Evolutionary conservation across 2,113 vertebrate species (phyloP).

Genomic region (Eclectus roratus): DNA sequence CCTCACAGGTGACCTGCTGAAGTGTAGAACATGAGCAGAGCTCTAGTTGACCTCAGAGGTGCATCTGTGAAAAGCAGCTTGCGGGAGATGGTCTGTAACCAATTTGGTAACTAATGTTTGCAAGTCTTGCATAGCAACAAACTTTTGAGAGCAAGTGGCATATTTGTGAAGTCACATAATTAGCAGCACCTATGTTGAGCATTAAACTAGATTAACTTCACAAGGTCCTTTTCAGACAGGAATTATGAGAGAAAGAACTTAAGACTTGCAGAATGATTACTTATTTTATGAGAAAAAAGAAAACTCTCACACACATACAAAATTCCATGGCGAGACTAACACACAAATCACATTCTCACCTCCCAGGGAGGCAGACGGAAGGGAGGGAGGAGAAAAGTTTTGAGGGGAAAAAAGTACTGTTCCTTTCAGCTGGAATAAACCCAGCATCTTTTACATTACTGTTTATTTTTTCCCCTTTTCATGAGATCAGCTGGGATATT

Average conservation of each 20-base stretch:
- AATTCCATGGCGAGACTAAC: not conserved
- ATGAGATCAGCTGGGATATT: conserved; percentile 48
- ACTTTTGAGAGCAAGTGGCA: not conserved
- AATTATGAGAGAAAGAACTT: not conserved
- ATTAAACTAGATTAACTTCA: not conserved
- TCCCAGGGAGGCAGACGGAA: not conserved
- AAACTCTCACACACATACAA: not conserved
- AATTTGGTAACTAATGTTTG: not conserved
- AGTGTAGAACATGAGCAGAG: not conserved
- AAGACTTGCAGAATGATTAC: not conserved
- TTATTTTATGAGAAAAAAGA: not conserved
- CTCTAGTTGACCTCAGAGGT: not conserved
- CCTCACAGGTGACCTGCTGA: not conserved
- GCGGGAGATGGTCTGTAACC: not conserved
- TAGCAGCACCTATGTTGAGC: not conserved
- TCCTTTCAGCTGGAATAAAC: conserved; percentile 2
- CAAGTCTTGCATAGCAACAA: not conserved
- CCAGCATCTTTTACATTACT: conserved; percentile 30
- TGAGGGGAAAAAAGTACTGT: not conserved
- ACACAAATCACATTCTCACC: not conserved
- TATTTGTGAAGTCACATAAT: not conserved
- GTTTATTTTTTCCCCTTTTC: conserved; percentile 25
- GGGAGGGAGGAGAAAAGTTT: not conserved
- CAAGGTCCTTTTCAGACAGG: not conserved
- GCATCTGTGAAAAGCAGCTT: not conserved